Evolutionary conservation across 2,797 vertebrate genomes (phyloP).

Genomic region (Rhyacichthys aspro): DNA sequence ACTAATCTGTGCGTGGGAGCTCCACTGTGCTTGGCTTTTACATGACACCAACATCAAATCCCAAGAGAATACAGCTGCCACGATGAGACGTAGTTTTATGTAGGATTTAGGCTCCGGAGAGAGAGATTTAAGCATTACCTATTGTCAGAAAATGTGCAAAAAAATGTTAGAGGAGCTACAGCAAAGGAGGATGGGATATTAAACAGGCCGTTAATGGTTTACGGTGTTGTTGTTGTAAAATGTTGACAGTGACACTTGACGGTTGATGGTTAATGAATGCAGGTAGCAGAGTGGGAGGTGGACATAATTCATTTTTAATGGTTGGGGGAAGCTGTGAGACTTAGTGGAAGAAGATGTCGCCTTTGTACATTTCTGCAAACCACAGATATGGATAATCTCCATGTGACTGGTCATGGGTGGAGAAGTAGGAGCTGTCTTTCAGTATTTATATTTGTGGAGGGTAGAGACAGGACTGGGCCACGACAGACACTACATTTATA

Average conservation of each 20-base stretch:
- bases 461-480: neutral
- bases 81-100: slow-evolving; percentile 70
- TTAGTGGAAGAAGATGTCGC: neutral
- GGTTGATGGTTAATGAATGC: slow-evolving; percentile 49
- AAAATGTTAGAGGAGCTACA: slow-evolving; percentile 43
- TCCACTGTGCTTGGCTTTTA: slow-evolving; percentile 62
- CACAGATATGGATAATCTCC: slow-evolving; percentile 12
- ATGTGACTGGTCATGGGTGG: slow-evolving; percentile 9
- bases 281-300: slow-evolving; percentile 52
- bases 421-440: slow-evolving; percentile 7
- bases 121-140: slow-evolving; percentile 70
- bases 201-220: slow-evolving; percentile 74
- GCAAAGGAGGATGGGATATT: slow-evolving; percentile 52
- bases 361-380: slow-evolving; percentile 10
- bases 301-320: slow-evolving; percentile 47
- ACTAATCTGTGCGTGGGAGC: slow-evolving; percentile 74
- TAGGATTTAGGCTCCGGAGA: slow-evolving; percentile 71
- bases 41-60: slow-evolving; percentile 74
- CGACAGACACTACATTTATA: neutral
- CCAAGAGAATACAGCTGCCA: slow-evolving; percentile 70
- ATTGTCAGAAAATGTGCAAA: slow-evolving; percentile 65
- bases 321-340: slow-evolving; percentile 8
- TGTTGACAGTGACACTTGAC: slow-evolving; percentile 50
- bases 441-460: neutral
- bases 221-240: slow-evolving; percentile 66